phyloP scores from a whole-genome alignment of 2,888 invertebrate genomes.

The Microctonus hyperodae region DNA sequence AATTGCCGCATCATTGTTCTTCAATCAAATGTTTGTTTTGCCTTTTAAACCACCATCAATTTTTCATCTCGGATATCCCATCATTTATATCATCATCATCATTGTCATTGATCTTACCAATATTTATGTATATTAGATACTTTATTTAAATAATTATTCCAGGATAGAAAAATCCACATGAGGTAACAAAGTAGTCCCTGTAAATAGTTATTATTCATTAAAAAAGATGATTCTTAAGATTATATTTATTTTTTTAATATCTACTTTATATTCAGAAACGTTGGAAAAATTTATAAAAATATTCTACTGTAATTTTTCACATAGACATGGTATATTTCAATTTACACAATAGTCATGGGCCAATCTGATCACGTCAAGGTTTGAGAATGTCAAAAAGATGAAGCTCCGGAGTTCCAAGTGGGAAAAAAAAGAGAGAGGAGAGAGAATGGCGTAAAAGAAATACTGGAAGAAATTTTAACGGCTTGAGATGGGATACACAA shows the following conservation, averaged over 20 bases:
- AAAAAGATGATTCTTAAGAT: background rate
- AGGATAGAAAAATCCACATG: no score
- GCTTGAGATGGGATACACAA: conserved; percentile 16
- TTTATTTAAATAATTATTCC: no score
- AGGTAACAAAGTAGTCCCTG: background rate
- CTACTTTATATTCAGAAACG: background rate
- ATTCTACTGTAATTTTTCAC: background rate
- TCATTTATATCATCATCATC: background rate
- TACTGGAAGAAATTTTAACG: conserved; percentile 15
- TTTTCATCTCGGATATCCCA: no score
- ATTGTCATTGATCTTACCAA: no score
- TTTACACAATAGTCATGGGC: conserved; percentile 29
- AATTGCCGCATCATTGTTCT: conserved; percentile 24
- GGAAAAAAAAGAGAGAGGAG: conserved; percentile 13
- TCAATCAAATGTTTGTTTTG: conserved; percentile 17
- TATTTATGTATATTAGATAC: no score
- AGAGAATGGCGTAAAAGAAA: conserved; percentile 20
- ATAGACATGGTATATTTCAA: conserved; percentile 1
- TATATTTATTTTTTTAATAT: background rate
- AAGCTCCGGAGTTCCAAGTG: conserved; percentile 10
- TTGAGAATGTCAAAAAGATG: conserved; percentile 31
- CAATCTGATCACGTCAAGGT: conserved; percentile 34
- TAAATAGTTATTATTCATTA: background rate
- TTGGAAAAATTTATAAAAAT: conserved; percentile 1
- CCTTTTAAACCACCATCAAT: background rate